Evolutionary conservation across 2,888 invertebrate genomes (phyloP), one percentile per base, ranked within the genome.

Genomic region (Clivina fossor): DNA sequence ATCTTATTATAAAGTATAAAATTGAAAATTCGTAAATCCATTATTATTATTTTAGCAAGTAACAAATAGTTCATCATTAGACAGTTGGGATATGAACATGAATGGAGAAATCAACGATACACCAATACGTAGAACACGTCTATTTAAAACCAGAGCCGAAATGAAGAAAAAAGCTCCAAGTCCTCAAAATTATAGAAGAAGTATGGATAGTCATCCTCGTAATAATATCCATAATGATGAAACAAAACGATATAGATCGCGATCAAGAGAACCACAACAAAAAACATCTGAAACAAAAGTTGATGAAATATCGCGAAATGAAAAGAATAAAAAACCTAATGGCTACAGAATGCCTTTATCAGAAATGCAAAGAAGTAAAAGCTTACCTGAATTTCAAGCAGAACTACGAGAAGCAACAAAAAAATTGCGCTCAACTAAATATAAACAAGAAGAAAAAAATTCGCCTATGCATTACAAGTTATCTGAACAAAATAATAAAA

Each of bases 101-200:
- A 76, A 74, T 71, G 68, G 72, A 61, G 76, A 78, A 71, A 74
- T 76, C 58, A 61, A 67, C 60, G 59, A 66, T 48, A 62, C 68
- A 5, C 69, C 71, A 5, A 76, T 76, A 58, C 76, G 81, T 60
- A 81, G 82, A 68, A 76, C 82, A 41, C 80, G 87, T 43, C 77
- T 88, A 26, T 90, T 88, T 71, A 87, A 85, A 75, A 88, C 86
- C 41, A 81, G 85, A 68, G 84, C 84, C 44, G 86, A 88, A 76
- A 83, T 84, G 58, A 84, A 82, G 72, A 81, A 81, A 66, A 70
- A 64, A 57, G 61, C 66, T 59, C 66, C 68, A 66, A 71, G 67
- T 68, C 69, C 69, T 60, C 60, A 66, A 63, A 62, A 65, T 63
- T 67, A 66, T 53, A 61, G 60, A 56, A 20, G 51, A 24, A 53